A percentile compares a stretch with the other conserved stretches of the same genome.
These are phyloP conservation scores for Thereva unica DNA, from an alignment of 2,888 invertebrate species.

Conservation along the genomic window DNA sequence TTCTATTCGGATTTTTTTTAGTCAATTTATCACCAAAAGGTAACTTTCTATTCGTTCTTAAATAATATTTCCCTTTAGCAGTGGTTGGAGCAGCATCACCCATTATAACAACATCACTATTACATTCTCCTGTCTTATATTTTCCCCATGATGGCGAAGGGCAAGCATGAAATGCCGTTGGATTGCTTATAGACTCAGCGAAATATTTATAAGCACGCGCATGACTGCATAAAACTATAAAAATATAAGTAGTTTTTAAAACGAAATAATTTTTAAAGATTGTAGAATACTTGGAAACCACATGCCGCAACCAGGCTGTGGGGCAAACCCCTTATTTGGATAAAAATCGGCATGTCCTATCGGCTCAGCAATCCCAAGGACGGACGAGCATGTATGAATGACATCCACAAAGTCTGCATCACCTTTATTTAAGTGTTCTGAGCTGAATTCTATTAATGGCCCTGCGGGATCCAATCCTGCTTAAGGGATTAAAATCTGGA, in stretches of 20 bases:
- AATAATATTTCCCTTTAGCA: constrained; percentile 64
- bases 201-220: constrained; percentile 66
- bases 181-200: constrained; percentile 66
- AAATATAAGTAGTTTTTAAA: not conserved
- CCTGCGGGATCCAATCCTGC: constrained; percentile 70
- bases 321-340: constrained; percentile 70
- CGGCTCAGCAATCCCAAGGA: constrained; percentile 62
- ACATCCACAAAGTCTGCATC: constrained; percentile 77
- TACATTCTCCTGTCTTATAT: constrained; percentile 51
- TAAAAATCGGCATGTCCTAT: constrained; percentile 76
- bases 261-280: no score
- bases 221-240: constrained; percentile 69
- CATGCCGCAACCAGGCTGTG: constrained; percentile 71
- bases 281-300: not conserved
- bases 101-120: constrained; percentile 59
- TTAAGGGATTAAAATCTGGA: not conserved
- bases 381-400: constrained; percentile 73
- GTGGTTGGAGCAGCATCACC: constrained; percentile 60
- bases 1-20: no score
- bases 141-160: constrained; percentile 62
- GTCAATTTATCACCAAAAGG: no score
- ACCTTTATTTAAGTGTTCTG: constrained; percentile 62
- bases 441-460: constrained; percentile 48
- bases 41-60: constrained; percentile 63
- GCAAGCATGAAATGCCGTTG: constrained; percentile 61